A percentile compares a stretch with the other conserved stretches of the same genome.
Evolutionary conservation across 1,140 invertebrate species (phyloP).

Genomic region (Bursaphelenchus mucronatus): DNA sequence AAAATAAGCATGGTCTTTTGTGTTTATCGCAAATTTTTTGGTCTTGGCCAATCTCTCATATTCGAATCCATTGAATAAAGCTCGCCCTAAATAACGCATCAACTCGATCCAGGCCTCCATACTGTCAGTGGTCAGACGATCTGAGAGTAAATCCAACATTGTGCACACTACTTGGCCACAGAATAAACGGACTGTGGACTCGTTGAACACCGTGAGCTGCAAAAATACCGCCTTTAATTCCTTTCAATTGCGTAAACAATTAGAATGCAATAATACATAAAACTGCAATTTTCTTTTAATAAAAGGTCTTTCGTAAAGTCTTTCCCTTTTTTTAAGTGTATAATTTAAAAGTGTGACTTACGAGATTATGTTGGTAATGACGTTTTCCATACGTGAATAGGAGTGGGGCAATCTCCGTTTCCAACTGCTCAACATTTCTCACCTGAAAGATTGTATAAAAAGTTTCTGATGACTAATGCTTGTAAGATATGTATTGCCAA

Average conservation of each 20-base stretch:
- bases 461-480: too few species aligned
- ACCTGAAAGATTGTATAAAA: too few species aligned
- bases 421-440: conserved; percentile 43
- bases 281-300: too few species aligned
- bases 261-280: conserved; percentile 27
- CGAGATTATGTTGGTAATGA: too few species aligned
- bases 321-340: too few species aligned
- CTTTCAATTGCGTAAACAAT: conserved; percentile 1
- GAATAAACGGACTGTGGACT: conserved; percentile 36
- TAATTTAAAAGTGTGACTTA: too few species aligned
- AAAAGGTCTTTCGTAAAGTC: too few species aligned
- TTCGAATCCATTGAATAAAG: conserved; percentile 41
- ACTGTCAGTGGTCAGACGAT: conserved; percentile 8
- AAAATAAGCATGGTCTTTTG: conserved; percentile 42
- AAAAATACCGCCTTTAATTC: conserved; percentile 4
- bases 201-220: conserved; percentile 30
- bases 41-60: conserved; percentile 33
- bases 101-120: conserved; percentile 29
- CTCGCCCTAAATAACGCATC: conserved; percentile 39
- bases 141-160: conserved; percentile 24
- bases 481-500: too few species aligned
- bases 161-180: conserved; percentile 44
- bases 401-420: conserved; percentile 37
- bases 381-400: too few species aligned
- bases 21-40: conserved; percentile 30